Percentiles rank a stretch among this genome's conserved stretches.
These are phyloP conservation scores for Morpho deidamia DNA, from an alignment of 2,888 invertebrate genomes.

Conservation along the genomic window DNA sequence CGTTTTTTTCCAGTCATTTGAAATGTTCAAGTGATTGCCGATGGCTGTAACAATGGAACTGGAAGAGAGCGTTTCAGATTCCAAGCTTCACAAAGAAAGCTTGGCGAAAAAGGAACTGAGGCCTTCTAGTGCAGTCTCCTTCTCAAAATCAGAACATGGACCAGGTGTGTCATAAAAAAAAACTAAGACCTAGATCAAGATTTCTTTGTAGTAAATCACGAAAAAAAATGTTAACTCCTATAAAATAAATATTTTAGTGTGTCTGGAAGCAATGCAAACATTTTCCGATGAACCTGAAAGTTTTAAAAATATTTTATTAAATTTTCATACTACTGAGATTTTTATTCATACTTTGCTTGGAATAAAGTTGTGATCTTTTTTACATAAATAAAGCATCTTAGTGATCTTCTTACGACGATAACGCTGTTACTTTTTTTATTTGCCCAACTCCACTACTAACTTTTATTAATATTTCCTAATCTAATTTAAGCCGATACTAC, in stretches of 20 bases:
- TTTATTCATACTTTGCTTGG: not conserved
- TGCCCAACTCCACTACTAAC: no score
- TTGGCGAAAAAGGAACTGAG: conserved; percentile 59
- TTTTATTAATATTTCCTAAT: not conserved
- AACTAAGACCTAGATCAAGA: not conserved
- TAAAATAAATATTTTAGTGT: no score
- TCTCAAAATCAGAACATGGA: conserved; percentile 67
- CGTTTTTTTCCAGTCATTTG: conserved; percentile 47
- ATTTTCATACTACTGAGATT: no score
- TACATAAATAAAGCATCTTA: no score
- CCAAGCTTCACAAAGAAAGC: conserved; percentile 67
- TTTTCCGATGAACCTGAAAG: not conserved
- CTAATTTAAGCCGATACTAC: conserved; percentile 36
- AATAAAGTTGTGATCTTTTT: not conserved
- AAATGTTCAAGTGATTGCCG: conserved; percentile 35
- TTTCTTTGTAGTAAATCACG: no score
- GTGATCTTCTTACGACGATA: no score
- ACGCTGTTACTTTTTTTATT: no score
- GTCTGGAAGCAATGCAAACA: no score
- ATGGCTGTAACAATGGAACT: conserved; percentile 74
- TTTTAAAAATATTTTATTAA: no score
- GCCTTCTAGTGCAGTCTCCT: conserved; percentile 62
- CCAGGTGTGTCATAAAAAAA: conserved; percentile 45
- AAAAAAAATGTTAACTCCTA: no score
- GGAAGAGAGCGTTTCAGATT: conserved; percentile 68